Base-by-base conservation (phyloP, 1,140 invertebrate genomes). In the Tetragonula clypearis region DNA sequence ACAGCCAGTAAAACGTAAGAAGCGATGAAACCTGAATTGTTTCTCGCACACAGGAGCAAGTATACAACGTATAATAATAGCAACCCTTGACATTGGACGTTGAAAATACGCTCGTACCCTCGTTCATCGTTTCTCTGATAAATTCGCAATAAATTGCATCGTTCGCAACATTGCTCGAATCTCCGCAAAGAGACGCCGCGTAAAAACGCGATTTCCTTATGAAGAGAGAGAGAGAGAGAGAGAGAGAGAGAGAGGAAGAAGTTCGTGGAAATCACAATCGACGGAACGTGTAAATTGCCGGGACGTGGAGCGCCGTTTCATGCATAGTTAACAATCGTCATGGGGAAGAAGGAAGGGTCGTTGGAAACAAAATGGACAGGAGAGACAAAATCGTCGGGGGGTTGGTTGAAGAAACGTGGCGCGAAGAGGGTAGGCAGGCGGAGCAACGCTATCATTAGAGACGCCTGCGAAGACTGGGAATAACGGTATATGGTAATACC, bases 401-500 rank as follows among this genome's bases (percentile, higher is more conserved):
- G 65, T 6, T 82, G 86, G 60, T 56, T 68, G 86, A 56, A 72
- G 86, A 53, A 66, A 79, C 49, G 58, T 19, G 65, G 62, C 69
- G 80, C 55, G 86, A 76, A 77, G 35, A 35, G 80, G 85, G 84
- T 80, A 35, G 82, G 69, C 76, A 65, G 87, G 82, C 74, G 65
- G 77, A 65, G 83, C 76, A 84, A 79, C 88, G 84, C 87, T 90
- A 86, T 91, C 90, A 90, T 92, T 91, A 92, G 75, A 82, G 81
- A 76, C 86, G 81, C 86, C 81, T 81, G 90, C 79, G 80, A 91
- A 91, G 85, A 90, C 82, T 92, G 78, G 80, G 86, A 88, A 90
- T 82, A 92, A 91, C 87, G 88, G 87, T 91, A 88, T 92, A 92
- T 90, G 84, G 86, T 89, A 87, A 92, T 91, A 87, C 86, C 88